phyloP scores from a whole-genome alignment of 2,888 invertebrate genomes.

The Lingula anatina region DNA sequence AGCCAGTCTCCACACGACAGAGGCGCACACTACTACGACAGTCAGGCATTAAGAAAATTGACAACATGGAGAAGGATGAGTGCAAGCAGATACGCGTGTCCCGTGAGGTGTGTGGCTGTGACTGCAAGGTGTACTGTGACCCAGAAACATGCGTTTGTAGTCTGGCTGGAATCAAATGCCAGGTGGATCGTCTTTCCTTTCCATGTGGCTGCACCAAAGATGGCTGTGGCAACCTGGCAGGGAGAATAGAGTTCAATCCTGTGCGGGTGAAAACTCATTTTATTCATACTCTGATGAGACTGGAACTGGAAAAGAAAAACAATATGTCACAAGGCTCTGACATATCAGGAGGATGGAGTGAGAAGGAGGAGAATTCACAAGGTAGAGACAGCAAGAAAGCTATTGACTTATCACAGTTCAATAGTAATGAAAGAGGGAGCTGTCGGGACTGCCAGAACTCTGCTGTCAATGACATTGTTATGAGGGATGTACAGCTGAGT shows the following conservation, averaged over 20 bases:
- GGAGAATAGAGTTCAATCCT: conserved; percentile 94
- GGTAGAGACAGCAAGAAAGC: conserved; percentile 58
- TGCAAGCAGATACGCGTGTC: conserved; percentile 87
- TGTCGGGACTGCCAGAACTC: conserved; percentile 50
- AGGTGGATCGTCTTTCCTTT: conserved; percentile 92
- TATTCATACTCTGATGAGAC: conserved; percentile 90
- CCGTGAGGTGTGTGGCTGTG: conserved; percentile 63
- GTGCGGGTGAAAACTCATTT: conserved; percentile 93
- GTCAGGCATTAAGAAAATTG: conserved; percentile 92
- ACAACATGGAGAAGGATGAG: conserved; percentile 87
- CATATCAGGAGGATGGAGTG: not conserved
- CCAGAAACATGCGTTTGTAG: conserved; percentile 94
- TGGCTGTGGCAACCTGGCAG: conserved; percentile 86
- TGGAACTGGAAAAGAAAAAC: conserved; percentile 42
- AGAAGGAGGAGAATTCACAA: not conserved
- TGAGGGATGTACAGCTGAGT: conserved; percentile 34
- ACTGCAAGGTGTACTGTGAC: conserved; percentile 66
- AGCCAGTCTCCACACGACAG: conserved; percentile 89
- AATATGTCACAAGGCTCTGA: conserved; percentile 13
- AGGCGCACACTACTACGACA: conserved; percentile 79
- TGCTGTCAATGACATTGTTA: conserved; percentile 43
- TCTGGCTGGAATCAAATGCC: conserved; percentile 92
- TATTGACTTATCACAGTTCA: conserved; percentile 56
- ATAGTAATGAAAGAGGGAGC: conserved; percentile 48
- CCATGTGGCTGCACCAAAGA: conserved; percentile 95